Percentiles rank a stretch among this genome's conserved stretches.
Conservation (phyloP, 1,140 invertebrate species). For the Vanessa tameamea region DNA sequence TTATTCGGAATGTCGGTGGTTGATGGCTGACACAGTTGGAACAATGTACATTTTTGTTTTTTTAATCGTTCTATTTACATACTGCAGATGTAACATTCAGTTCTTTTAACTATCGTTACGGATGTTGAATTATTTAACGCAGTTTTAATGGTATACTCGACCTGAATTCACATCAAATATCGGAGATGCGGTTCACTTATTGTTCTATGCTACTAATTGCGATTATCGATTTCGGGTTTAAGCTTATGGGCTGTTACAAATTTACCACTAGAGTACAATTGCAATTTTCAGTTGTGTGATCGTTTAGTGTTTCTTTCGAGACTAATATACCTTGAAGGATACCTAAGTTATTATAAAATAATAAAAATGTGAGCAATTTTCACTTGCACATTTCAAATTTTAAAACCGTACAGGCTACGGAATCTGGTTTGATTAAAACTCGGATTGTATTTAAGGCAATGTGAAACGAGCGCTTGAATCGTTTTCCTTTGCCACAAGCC, state of each 20-base stretch:
- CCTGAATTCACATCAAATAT: no score
- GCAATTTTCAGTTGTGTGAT: neutral
- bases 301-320: neutral
- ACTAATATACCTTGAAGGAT: neutral
- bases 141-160: no score
- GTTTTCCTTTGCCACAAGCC: constrained; percentile 52
- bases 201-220: neutral
- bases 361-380: neutral
- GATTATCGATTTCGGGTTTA: neutral
- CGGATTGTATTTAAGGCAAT: constrained; percentile 65
- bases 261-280: neutral
- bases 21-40: constrained; percentile 15
- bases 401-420: neutral
- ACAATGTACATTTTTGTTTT: neutral
- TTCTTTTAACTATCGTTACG: no score
- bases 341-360: neutral
- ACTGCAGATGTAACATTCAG: no score
- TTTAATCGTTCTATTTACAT: no score
- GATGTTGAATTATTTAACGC: no score
- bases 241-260: neutral
- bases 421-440: constrained; percentile 4
- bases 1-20: constrained; percentile 30
- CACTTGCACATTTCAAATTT: neutral
- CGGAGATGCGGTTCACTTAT: neutral
- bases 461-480: constrained; percentile 56